Conservation (phyloP, 2,888 invertebrate genomes). For the Dicyrtoma fusca region DNA sequence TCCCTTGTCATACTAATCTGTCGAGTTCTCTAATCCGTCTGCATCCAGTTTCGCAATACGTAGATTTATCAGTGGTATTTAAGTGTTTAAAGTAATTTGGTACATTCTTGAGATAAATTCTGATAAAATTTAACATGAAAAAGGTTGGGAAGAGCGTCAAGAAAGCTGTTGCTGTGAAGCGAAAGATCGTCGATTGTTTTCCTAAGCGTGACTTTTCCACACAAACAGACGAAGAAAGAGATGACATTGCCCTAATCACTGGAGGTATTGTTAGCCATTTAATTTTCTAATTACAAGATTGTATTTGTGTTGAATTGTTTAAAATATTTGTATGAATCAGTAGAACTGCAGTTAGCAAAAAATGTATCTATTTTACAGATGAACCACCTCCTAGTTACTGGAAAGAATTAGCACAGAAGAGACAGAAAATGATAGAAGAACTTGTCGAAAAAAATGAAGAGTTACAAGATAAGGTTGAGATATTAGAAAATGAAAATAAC, state of each 20-base stretch:
- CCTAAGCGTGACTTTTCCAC: conserved; percentile 1
- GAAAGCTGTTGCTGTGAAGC: conserved; percentile 21
- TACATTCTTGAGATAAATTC: no score
- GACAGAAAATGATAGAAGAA: conserved; percentile 49
- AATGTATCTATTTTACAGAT: conserved; percentile 27
- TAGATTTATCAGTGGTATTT: no score
- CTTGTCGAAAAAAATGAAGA: conserved; percentile 47
- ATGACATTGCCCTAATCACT: conserved; percentile 16
- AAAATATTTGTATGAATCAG: background rate
- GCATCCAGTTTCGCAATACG: no score
- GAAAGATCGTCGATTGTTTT: conserved; percentile 6
- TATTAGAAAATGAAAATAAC: conserved; percentile 48
- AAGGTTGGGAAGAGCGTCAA: background rate
- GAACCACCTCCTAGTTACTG: conserved; percentile 49
- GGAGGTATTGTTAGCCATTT: conserved; percentile 21
- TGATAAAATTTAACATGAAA: conserved; percentile 11
- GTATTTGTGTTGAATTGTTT: background rate
- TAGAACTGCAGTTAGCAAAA: background rate
- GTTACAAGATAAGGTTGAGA: conserved; percentile 45
- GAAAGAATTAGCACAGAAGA: conserved; percentile 48
- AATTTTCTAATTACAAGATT: conserved; percentile 1
- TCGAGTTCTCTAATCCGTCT: no score
- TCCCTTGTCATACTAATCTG: no score
- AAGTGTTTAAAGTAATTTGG: no score
- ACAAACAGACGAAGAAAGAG: conserved; percentile 8